These are phyloP conservation scores for Hoplodrina blanda DNA, from an alignment of 2,888 invertebrate genomes.

Conservation along the genomic window DNA sequence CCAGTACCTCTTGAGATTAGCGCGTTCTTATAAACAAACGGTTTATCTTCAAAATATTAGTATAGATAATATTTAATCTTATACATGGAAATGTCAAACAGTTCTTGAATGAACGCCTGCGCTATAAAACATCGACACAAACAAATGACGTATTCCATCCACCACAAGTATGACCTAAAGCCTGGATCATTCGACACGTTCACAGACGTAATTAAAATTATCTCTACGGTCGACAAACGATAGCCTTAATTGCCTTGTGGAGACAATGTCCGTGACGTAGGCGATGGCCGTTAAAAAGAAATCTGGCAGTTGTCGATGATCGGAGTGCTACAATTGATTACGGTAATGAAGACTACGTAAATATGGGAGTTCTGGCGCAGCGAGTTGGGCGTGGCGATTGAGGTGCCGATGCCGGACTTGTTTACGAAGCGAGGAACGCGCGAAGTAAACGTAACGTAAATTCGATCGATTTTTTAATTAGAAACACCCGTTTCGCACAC, in stretches of 20 bases:
- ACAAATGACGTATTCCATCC: slow-evolving; percentile 17
- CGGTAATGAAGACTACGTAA: slow-evolving; percentile 9
- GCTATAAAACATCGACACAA: slow-evolving; percentile 1
- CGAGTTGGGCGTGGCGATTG: slow-evolving; percentile 17
- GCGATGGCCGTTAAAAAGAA: slow-evolving; percentile 7
- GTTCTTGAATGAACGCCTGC: slow-evolving; percentile 12
- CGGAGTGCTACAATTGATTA: slow-evolving; percentile 16
- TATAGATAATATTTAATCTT: too few relatives aligned
- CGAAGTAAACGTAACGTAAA: neutral
- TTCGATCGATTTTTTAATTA: neutral
- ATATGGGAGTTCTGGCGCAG: slow-evolving; percentile 2
- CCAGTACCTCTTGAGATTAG: too few relatives aligned
- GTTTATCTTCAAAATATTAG: too few relatives aligned
- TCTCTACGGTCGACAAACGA: slow-evolving; percentile 21
- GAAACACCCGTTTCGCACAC: neutral
- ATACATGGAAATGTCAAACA: neutral
- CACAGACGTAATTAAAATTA: slow-evolving; percentile 36
- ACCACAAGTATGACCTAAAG: slow-evolving; percentile 34
- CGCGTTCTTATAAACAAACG: too few relatives aligned
- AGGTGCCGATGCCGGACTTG: slow-evolving; percentile 17
- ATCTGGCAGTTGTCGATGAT: slow-evolving; percentile 20
- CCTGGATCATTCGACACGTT: slow-evolving; percentile 14
- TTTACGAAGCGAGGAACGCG: neutral
- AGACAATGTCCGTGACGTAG: slow-evolving; percentile 39
- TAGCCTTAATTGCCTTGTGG: slow-evolving; percentile 35